Conservation (phyloP, 2,797 vertebrate species). For the Trachurus trachurus region DNA sequence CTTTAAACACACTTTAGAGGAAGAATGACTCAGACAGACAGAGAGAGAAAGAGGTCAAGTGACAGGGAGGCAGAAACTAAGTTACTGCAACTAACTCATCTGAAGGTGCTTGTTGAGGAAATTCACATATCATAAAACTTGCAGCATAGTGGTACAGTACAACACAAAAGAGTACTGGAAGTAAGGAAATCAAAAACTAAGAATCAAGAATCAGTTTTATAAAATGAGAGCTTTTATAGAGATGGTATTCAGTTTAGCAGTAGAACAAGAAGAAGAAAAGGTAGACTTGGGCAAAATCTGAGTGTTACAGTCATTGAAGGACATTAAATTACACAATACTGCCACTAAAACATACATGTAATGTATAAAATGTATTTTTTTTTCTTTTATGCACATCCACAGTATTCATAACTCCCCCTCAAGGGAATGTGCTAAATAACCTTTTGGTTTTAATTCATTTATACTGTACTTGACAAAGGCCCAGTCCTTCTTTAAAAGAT, state of each 20-base stretch:
- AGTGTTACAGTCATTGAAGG: background rate
- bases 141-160: background rate
- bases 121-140: background rate
- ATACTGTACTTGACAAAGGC: background rate
- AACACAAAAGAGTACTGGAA: background rate
- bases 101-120: background rate
- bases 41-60: slow-evolving; percentile 14
- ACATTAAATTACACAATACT: background rate
- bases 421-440: background rate
- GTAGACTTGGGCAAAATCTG: background rate
- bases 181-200: background rate
- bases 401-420: background rate
- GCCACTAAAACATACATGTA: background rate
- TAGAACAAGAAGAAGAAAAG: fast-evolving
- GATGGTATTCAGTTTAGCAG: background rate
- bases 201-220: background rate
- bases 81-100: background rate
- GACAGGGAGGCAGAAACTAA: background rate
- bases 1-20: slow-evolving; percentile 4
- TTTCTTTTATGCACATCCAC: background rate
- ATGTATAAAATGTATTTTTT: background rate
- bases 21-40: slow-evolving; percentile 45
- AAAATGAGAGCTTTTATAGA: background rate
- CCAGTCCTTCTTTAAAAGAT: background rate
- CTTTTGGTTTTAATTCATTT: background rate